Percentiles rank a stretch among this genome's conserved stretches.
phyloP scores from a whole-genome alignment of 2,888 invertebrate genomes.

The Cantharis rufa region DNA sequence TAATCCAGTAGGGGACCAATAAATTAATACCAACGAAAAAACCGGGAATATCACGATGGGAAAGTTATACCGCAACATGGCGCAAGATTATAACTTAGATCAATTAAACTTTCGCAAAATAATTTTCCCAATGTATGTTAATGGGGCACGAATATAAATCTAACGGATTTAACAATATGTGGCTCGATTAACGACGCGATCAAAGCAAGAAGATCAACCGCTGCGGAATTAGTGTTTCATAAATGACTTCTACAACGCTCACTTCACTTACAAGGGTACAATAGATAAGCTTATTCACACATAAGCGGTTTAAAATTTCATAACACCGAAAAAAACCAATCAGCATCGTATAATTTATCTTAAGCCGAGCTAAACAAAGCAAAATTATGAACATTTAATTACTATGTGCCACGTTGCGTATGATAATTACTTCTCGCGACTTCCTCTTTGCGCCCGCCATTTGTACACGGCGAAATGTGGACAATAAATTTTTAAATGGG shows the following conservation, averaged over 20 bases:
- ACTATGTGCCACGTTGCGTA: not conserved
- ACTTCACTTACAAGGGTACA: not conserved
- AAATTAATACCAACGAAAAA: conserved; percentile 14
- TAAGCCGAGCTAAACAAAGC: not conserved
- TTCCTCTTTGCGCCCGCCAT: not conserved
- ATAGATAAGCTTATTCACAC: not conserved
- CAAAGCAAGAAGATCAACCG: conserved; percentile 26
- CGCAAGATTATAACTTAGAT: not conserved
- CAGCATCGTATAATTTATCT: not conserved
- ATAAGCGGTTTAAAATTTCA: not conserved
- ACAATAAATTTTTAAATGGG: not conserved
- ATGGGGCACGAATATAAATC: conserved; percentile 35
- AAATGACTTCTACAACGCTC: not conserved
- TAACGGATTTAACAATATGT: conserved; percentile 29
- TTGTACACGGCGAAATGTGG: too few species aligned
- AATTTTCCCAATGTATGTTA: conserved; percentile 34
- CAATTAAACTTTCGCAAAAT: not conserved
- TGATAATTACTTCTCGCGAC: not conserved
- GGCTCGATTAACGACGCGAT: conserved; percentile 38
- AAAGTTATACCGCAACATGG: not conserved
- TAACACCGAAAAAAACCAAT: not conserved
- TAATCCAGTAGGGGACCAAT: conserved; percentile 25
- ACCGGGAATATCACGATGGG: not conserved
- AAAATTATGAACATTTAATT: not conserved
- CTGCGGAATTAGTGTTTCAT: conserved; percentile 5